Evolutionary conservation across 2,888 invertebrate genomes (phyloP), one percentile per base, ranked within the genome.

Genomic region (Zele albiditarsus): DNA sequence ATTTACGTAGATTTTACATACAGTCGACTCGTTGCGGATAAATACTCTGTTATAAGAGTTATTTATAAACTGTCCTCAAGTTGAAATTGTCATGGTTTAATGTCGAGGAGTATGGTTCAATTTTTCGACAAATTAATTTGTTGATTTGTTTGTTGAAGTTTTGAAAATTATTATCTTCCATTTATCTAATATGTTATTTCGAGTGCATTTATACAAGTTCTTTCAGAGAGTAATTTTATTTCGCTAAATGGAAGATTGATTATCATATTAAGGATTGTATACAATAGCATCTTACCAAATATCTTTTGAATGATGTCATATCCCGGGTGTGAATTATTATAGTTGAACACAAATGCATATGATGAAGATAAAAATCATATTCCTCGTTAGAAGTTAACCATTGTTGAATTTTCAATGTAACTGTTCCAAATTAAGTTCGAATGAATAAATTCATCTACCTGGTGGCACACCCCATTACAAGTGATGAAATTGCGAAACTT

Each of bases 71-170:
- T 16, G 23, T 63, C 31, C 20, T 63, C 46, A 38, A 23, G 58
- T 42, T 14, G 65, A 38, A 72, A 25, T 72, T 72, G 1, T 72
- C 72, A 66, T 72, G 72, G 49, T 62, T 62, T 62, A 28, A 46
- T 63, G 31, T 31, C 46, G 20, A 62, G 46, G 10, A 49, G 12
- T 4, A 14, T 20, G 25, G 27, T 66, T 25, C 14, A 66, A 38
- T 42, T 66, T 53, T 53, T n/a, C n/a, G 8, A 20, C 20, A 8
- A 53, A 8, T 53, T 5, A 8, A 53, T 53, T 53, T 53, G 10
- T 10, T 53, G 23, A 53, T n/a, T 53, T 8, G 6, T 20, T 53
- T 8, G 12, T 38, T 38, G 38, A 12, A 0, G 2, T 38, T 8
- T 12, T 31, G 38, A 12, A 12, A 6, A 38, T 12, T 20, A 8